These are phyloP conservation scores for Myrmophylax atrothorax DNA, from an alignment of 2,113 vertebrate genomes.

Conservation along the genomic window DNA sequence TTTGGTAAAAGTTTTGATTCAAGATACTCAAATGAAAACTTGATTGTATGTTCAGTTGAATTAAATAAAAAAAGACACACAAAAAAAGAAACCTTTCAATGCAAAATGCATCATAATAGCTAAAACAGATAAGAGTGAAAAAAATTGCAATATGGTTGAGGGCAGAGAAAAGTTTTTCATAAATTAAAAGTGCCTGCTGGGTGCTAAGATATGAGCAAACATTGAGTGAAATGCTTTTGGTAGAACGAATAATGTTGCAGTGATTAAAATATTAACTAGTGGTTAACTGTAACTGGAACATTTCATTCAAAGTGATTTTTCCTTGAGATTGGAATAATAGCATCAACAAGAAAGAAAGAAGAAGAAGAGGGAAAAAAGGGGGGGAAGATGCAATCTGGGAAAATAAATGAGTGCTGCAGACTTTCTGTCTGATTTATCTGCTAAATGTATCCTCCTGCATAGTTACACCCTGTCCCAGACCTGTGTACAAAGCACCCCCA, in stretches of 20 bases:
- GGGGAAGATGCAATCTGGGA: neutral
- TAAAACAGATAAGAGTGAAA: conserved; percentile 4
- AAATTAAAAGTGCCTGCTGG: neutral
- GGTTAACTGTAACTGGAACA: neutral
- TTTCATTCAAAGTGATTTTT: neutral
- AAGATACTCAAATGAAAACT: conserved; percentile 39
- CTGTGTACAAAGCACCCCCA: rapidly evolving
- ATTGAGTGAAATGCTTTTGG: neutral
- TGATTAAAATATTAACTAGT: conserved; percentile 34
- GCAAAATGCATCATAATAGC: conserved; percentile 15
- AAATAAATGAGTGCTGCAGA: neutral
- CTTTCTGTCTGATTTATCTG: neutral
- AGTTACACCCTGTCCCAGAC: neutral
- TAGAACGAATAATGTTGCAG: neutral
- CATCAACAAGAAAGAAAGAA: neutral
- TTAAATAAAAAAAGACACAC: neutral
- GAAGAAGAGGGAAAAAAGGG: neutral
- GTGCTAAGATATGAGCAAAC: neutral
- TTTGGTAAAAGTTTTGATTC: conserved; percentile 44
- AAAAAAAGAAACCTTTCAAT: neutral
- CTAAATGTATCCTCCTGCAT: neutral
- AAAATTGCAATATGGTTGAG: neutral
- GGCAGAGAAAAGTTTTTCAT: neutral
- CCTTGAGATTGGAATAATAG: neutral
- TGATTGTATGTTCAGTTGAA: neutral